These are phyloP conservation scores for Ailurus styani DNA, from an alignment of 2,113 vertebrate genomes.

Conservation along the genomic window DNA sequence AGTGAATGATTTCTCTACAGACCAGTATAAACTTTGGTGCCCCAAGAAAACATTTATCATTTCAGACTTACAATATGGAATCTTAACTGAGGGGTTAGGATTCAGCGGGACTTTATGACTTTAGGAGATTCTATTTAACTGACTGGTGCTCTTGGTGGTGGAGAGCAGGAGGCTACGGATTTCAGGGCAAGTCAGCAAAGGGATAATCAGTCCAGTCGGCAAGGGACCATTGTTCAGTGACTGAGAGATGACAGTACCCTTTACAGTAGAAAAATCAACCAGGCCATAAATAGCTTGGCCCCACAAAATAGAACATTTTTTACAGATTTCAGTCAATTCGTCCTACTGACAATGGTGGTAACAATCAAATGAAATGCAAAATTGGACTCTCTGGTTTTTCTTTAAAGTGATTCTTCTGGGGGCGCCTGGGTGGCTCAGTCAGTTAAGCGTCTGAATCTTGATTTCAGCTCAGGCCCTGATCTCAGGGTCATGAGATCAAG, in stretches of 20 bases:
- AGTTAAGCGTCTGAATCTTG: background rate
- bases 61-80: background rate
- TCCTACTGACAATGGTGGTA: background rate
- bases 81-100: background rate
- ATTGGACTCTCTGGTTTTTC: background rate
- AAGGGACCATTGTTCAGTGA: background rate
- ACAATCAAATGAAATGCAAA: slow-evolving; percentile 14
- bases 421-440: background rate
- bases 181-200: background rate
- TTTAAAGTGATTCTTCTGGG: background rate
- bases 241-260: background rate
- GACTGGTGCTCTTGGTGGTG: background rate
- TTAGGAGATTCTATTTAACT: background rate
- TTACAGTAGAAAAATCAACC: background rate
- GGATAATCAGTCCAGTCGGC: background rate
- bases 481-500: background rate
- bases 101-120: background rate
- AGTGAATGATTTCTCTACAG: background rate
- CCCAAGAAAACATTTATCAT: background rate
- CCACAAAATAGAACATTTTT: background rate
- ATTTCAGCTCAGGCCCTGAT: background rate
- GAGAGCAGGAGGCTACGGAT: background rate
- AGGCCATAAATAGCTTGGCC: background rate
- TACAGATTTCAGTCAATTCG: background rate
- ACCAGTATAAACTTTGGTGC: background rate